phyloP scores from a whole-genome alignment of 35 echinoderm and acorn worm species.

The Hemicentrotus pulcherrimus region DNA sequence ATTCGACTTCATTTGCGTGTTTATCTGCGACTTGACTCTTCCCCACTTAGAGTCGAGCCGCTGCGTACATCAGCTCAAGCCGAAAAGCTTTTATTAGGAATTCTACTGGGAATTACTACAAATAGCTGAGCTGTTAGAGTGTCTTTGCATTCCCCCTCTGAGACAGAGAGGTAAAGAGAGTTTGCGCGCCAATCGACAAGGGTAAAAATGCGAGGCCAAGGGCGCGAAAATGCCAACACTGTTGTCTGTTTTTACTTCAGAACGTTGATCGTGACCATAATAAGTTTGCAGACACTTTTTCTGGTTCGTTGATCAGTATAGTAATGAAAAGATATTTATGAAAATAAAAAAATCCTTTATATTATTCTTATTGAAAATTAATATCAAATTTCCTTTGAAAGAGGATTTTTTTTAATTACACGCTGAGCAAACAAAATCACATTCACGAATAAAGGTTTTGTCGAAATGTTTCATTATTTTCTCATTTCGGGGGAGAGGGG shows the following conservation, averaged over 20 bases:
- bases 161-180: background rate
- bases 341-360: no score
- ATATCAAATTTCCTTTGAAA: no score
- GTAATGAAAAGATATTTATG: no score
- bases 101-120: background rate
- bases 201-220: background rate
- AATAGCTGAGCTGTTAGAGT: background rate
- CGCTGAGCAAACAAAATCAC: no score
- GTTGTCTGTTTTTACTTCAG: background rate
- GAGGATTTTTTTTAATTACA: no score
- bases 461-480: no score
- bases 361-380: no score
- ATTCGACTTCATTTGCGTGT: background rate
- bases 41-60: background rate
- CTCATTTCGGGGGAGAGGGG: no score
- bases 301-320: background rate
- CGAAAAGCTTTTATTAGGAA: background rate
- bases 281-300: background rate
- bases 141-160: background rate
- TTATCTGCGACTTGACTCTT: background rate
- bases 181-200: background rate
- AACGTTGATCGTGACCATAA: background rate
- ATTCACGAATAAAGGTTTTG: no score
- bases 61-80: background rate
- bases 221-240: constrained; percentile 14